Base-by-base conservation (phyloP, 2,113 vertebrate species). In the Pelecanoides urinatrix region DNA sequence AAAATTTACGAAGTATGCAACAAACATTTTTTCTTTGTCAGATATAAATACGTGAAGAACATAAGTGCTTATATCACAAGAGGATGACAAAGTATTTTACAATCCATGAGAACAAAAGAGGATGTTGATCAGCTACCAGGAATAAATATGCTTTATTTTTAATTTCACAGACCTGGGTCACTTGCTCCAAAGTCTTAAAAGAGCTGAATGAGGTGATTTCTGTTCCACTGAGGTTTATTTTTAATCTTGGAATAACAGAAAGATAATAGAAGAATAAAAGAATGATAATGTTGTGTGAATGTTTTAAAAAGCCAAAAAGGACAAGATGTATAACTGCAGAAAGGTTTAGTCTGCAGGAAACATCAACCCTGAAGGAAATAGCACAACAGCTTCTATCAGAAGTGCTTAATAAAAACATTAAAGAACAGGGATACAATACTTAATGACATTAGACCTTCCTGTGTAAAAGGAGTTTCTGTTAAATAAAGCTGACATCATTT, bases 161-260 rank as follows among this genome's bases (percentile, higher is more conserved):
- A 81, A 96, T 94, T 94, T 92, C 92, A 89, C 68, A 95, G 91
- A 88, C 91, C 76, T 92, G 36, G 56, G 66, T 87, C 83, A 89
- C 79, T 95, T 94, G 83, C 68, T 91, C 44, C 52, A 56, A 86
- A 80, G 68, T 67, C 75, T 92, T 92, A 78, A 81, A 92, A 92
- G 59, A 90, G 78, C 47, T 86, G 72, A 94, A 90, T 63, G 27
- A 86, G 45, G 29, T 92, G 72, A 94, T 86, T 94, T 88, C 47
- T 96, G 44, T 92, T 93, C 72, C 79, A 74, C 44, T 59, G 72
- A 82, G 81, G 34, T 94, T 96, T 94, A 96, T 89, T 91, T 97
- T 97, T 94, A 92, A 95, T 96, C 94, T 92, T 78, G 61, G 52
- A 96, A 94, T 84, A 96, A 84, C 70, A 94, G 88, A 88, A 86